Evolutionary conservation across 2,113 vertebrate species (phyloP).

Genomic region (Regulus satrapa): DNA sequence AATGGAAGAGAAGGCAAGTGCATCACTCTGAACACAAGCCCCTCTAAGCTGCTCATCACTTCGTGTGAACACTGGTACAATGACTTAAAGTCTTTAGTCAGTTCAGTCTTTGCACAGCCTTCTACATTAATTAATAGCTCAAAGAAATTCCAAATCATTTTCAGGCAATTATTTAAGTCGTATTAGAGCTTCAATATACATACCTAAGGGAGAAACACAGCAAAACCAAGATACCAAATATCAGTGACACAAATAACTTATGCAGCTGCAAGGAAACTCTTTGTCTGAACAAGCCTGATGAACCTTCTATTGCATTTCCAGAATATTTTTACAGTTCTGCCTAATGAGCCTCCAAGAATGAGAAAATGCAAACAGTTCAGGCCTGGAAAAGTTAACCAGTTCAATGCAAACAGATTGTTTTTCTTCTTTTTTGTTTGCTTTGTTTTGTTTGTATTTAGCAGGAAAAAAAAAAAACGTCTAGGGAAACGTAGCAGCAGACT

Average conservation of each 20-base stretch:
- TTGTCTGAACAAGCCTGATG: not conserved
- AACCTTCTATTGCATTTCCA: not conserved
- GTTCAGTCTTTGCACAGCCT: not conserved
- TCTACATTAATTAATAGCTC: not conserved
- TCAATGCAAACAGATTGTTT: not conserved
- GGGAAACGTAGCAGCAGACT: not conserved
- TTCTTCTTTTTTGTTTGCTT: not conserved
- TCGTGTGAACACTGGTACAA: not conserved
- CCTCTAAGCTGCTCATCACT: not conserved
- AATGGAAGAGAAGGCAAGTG: not conserved
- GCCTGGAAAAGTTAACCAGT: not conserved
- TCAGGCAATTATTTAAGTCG: not conserved
- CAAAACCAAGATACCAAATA: not conserved
- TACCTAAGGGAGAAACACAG: not conserved
- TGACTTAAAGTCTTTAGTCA: not conserved
- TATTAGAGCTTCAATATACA: not conserved
- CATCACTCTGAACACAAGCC: not conserved
- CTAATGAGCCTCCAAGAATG: not conserved
- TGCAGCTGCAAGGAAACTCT: not conserved
- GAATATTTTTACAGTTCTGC: not conserved
- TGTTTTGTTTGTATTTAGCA: not conserved
- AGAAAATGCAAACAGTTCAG: not conserved
- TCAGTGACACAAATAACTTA: not conserved
- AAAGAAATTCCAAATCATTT: not conserved
- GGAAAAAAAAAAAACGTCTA: not conserved